These are phyloP conservation scores for Eristalis pertinax DNA, from an alignment of 2,888 invertebrate species.

Conservation along the genomic window DNA sequence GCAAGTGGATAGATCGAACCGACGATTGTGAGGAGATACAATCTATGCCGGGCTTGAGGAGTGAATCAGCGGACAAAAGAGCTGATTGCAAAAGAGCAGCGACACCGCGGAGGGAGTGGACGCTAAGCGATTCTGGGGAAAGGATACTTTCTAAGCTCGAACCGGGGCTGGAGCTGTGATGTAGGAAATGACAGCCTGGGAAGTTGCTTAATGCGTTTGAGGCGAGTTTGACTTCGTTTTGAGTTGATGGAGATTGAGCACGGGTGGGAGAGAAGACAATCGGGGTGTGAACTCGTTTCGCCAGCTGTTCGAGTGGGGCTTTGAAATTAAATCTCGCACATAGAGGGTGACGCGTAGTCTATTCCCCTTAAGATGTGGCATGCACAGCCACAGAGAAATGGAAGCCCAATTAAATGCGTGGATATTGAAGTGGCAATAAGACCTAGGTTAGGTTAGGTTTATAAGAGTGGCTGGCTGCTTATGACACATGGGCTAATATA, in stretches of 20 bases:
- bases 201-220: not conserved
- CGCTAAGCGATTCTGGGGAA: not conserved
- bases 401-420: no score
- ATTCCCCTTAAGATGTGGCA: no score
- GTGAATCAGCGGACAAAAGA: not conserved
- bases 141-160: not conserved
- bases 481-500: no score
- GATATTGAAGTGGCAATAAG: no score
- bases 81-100: not conserved
- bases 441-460: no score
- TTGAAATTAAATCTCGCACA: no score
- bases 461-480: no score
- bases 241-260: not conserved
- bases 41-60: not conserved
- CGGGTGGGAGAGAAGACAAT: not conserved
- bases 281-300: no score
- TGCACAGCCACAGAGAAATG: no score
- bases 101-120: not conserved
- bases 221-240: no score
- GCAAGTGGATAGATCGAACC: not conserved
- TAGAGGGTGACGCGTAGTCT: no score
- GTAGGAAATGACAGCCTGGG: not conserved
- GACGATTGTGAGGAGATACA: not conserved
- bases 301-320: no score
- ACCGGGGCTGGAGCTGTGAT: not conserved